Base-by-base conservation (phyloP, 37 sponge, comb jelly and placozoan genomes). In the Petrosia ficiformis region DNA sequence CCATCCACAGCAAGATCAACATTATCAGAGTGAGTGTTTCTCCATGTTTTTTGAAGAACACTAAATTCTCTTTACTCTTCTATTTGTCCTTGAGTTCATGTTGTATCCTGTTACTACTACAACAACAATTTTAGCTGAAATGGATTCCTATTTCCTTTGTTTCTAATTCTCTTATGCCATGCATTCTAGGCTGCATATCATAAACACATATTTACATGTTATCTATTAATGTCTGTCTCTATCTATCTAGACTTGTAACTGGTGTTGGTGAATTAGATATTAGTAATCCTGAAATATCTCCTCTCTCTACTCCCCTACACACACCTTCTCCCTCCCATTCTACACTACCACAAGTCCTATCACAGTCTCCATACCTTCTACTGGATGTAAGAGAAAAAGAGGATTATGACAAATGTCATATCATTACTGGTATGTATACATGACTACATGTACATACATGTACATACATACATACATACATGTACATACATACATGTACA, bases 321-420 rank as follows among this genome's bases (percentile, higher is more conserved):
- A 5, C 72, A 26, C 65, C 42, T 41, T 14, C 8, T 8, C 54
- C 14, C 14, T 48, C 8, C 14, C 54, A 48, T 19, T 48, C 54
- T 48, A 19, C 71, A 4, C 61, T 52, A 44, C 63, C 1, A 31
- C 28, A 3, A 65, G 59, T 22, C 2, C 1, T 21, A 2, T 69
- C 83, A 31, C 64, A 71, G 11, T 0, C 42, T 57, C 99, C 99
- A 2, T 98, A 91, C 81, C 83, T 98, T 16, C 73, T 98, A 32
- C 90, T 98, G 57, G 99, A 98, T 56, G 94, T 95, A 22, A 75
- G 99, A 56, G 84, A 90, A 35, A 85, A 40, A 40, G 91, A 90
- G 21, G 84, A 84, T 6, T 98, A 86, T 72, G 90, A 93, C 26
- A 66, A 70, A 36, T 93, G 92, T 65, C 99, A 98, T 76, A 93